Evolutionary conservation across 2,797 vertebrate genomes (phyloP).

Genomic region (Micropoecilia bifurca): DNA sequence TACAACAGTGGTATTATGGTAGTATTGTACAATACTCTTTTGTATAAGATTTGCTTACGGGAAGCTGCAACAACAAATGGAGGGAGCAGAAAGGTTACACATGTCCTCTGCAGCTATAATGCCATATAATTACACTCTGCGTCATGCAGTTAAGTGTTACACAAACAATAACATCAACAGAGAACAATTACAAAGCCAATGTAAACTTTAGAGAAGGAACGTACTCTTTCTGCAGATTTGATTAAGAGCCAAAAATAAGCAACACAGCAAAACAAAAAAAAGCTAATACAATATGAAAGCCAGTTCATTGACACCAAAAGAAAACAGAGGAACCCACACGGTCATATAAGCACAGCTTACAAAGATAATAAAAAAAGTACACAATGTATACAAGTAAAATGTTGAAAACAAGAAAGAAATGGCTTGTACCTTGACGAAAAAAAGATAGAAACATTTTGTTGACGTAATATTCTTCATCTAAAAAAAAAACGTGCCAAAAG

Average conservation of each 20-base stretch:
- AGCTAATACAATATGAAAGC: constrained; percentile 79
- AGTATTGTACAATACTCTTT: constrained; percentile 75
- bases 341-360: constrained; percentile 92
- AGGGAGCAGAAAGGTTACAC: constrained; percentile 56
- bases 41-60: constrained; percentile 56
- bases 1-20: constrained; percentile 73
- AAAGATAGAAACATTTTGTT: constrained; percentile 32
- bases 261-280: constrained; percentile 44
- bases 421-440: constrained; percentile 77
- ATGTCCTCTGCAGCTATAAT: constrained; percentile 72
- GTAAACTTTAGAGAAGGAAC: constrained; percentile 73
- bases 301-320: constrained; percentile 80
- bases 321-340: constrained; percentile 74
- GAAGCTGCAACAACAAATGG: constrained; percentile 56
- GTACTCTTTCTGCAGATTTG: constrained; percentile 58
- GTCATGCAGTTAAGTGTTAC: constrained; percentile 82
- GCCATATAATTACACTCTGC: constrained; percentile 78
- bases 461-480: constrained; percentile 21
- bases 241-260: constrained; percentile 56
- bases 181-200: constrained; percentile 78
- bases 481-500: constrained; percentile 1
- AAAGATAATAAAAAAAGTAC: constrained; percentile 83
- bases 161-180: constrained; percentile 84
- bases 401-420: constrained; percentile 57
- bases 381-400: constrained; percentile 77